Evolutionary conservation across 2,797 vertebrate genomes (phyloP).

Genomic region (Steatocranus sp.): DNA sequence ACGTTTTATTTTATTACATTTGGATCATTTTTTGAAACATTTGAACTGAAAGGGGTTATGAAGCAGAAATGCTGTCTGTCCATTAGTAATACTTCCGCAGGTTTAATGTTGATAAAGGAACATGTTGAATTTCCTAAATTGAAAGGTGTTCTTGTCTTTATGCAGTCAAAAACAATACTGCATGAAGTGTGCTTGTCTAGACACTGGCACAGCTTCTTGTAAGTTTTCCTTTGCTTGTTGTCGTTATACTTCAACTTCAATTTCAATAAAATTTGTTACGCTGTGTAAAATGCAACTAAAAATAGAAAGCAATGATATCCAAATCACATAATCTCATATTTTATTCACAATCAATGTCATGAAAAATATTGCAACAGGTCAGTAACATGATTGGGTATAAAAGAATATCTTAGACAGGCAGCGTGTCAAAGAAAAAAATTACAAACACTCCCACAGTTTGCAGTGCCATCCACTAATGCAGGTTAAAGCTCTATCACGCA

Average conservation of each 20-base stretch:
- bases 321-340: fast-evolving
- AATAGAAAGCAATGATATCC: neutral
- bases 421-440: neutral
- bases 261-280: neutral
- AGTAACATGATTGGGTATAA: neutral
- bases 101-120: neutral
- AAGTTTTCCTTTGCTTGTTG: neutral
- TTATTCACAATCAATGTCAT: fast-evolving
- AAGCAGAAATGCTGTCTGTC: neutral
- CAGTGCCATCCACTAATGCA: neutral
- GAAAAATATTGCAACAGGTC: neutral
- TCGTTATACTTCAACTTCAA: neutral
- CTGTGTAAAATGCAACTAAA: neutral
- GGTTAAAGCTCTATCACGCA: neutral
- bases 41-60: neutral
- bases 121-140: neutral
- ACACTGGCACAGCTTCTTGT: neutral
- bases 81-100: neutral
- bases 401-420: neutral
- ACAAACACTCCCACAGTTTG: neutral
- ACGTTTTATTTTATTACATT: neutral
- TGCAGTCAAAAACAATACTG: neutral
- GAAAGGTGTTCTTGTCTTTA: neutral
- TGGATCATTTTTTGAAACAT: neutral
- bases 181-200: neutral